These are phyloP conservation scores for Clarias fuscus DNA, from an alignment of 2,797 vertebrate species.

Conservation along the genomic window DNA sequence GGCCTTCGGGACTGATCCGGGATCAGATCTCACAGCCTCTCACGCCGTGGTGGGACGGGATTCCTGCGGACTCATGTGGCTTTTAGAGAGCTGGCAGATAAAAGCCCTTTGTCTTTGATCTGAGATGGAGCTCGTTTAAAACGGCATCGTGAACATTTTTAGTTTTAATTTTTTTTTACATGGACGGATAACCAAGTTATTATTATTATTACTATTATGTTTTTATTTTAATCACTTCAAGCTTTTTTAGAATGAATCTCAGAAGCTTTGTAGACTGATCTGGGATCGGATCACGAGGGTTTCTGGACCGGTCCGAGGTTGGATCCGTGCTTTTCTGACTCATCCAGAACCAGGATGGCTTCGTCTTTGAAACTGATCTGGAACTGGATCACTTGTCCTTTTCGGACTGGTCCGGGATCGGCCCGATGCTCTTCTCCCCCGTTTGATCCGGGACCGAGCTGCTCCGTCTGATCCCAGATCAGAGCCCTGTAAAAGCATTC, in stretches of 20 bases:
- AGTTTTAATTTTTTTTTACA: no score
- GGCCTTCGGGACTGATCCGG: background rate
- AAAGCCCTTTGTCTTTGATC: conserved; percentile 4
- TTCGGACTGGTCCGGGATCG: conserved; percentile 7
- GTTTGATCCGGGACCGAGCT: background rate
- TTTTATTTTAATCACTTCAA: no score
- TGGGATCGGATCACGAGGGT: background rate
- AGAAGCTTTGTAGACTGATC: conserved; percentile 6
- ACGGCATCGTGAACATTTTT: no score
- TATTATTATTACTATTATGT: no score
- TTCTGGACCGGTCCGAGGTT: background rate
- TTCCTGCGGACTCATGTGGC: background rate
- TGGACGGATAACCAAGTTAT: no score
- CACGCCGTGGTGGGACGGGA: background rate
- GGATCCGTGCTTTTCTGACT: background rate
- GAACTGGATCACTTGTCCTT: background rate
- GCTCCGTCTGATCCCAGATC: background rate
- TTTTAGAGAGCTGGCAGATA: conserved; percentile 6
- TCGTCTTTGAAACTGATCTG: conserved; percentile 13
- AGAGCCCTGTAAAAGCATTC: background rate
- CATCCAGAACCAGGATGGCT: background rate
- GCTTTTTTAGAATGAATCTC: no score
- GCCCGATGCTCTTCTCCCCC: background rate
- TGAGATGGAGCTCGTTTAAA: background rate
- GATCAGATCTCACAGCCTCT: conserved; percentile 24